These are phyloP conservation scores for Sinocyclocheilus anophthalmus DNA, from an alignment of 2,113 vertebrate genomes.

Conservation along the genomic window DNA sequence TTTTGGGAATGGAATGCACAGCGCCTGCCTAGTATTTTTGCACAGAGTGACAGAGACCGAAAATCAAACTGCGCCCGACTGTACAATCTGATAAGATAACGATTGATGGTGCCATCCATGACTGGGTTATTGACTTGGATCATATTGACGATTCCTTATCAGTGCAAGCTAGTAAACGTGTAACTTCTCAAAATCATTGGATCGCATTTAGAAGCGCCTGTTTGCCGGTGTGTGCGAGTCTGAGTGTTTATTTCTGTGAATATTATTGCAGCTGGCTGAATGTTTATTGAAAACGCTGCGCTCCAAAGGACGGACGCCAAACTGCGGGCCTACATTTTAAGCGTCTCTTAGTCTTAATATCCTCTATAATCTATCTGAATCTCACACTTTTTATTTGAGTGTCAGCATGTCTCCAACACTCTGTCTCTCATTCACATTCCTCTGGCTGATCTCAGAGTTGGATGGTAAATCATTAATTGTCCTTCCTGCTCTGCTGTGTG, in stretches of 20 bases:
- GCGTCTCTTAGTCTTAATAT: slow-evolving; percentile 9
- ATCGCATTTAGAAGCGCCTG: slow-evolving; percentile 5
- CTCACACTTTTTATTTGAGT: slow-evolving; percentile 1
- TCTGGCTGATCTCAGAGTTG: slow-evolving; percentile 53
- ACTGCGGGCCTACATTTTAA: slow-evolving; percentile 2
- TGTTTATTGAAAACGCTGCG: slow-evolving; percentile 42
- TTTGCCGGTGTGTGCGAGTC: neutral
- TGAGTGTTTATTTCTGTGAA: slow-evolving; percentile 36
- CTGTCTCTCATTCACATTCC: slow-evolving; percentile 24
- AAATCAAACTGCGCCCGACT: slow-evolving; percentile 8
- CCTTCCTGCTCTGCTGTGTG: slow-evolving; percentile 3
- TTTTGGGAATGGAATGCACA: slow-evolving; percentile 47
- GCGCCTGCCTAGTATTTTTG: slow-evolving; percentile 9
- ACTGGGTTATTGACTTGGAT: slow-evolving; percentile 11
- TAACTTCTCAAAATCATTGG: slow-evolving; percentile 1
- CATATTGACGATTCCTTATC: neutral
- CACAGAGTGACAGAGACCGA: neutral
- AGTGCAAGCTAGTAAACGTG: neutral
- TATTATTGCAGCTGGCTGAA: slow-evolving; percentile 37
- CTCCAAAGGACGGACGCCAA: slow-evolving; percentile 21
- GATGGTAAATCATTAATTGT: slow-evolving; percentile 65
- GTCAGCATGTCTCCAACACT: slow-evolving; percentile 6
- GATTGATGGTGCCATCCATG: neutral
- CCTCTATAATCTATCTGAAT: slow-evolving; percentile 14
- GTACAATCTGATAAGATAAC: slow-evolving; percentile 30